Evolutionary conservation across 1,140 invertebrate genomes (phyloP).

Genomic region (Hormaphis cornu): DNA sequence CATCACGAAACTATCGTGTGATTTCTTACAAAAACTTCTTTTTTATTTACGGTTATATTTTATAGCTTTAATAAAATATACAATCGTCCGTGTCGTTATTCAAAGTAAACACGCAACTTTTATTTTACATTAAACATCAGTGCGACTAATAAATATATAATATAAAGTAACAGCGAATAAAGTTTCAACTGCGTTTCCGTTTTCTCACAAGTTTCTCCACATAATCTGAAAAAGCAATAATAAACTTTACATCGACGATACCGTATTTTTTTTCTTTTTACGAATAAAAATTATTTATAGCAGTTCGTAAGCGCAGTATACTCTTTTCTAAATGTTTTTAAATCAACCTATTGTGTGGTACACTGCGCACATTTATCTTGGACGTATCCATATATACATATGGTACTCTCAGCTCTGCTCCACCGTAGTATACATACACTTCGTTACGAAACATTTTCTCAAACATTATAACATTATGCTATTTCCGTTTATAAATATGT

Average conservation of each 20-base stretch:
- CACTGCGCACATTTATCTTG: not conserved
- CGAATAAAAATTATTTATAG: constrained; percentile 10
- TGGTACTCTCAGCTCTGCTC: too few species aligned
- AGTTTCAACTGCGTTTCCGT: constrained; percentile 13
- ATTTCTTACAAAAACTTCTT: constrained; percentile 1
- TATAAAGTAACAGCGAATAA: constrained; percentile 7
- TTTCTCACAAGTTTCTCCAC: constrained; percentile 22
- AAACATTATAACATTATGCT: too few species aligned
- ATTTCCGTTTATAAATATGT: too few species aligned
- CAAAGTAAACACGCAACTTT: constrained; percentile 17
- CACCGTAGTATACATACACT: too few species aligned
- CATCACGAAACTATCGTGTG: not conserved
- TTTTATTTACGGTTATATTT: constrained; percentile 29
- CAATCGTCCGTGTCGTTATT: constrained; percentile 6
- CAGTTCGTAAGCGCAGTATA: not conserved
- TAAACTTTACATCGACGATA: constrained; percentile 21
- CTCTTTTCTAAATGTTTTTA: not conserved
- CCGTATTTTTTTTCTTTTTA: not conserved
- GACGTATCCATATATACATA: too few species aligned
- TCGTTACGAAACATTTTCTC: too few species aligned
- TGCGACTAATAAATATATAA: too few species aligned
- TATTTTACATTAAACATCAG: constrained; percentile 23
- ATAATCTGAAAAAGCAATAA: constrained; percentile 21
- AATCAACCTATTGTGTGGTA: constrained; percentile 11
- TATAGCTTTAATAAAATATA: constrained; percentile 28